Evolutionary conservation across 1,140 invertebrate genomes (phyloP).

Genomic region (Drosophila fuyamai): DNA sequence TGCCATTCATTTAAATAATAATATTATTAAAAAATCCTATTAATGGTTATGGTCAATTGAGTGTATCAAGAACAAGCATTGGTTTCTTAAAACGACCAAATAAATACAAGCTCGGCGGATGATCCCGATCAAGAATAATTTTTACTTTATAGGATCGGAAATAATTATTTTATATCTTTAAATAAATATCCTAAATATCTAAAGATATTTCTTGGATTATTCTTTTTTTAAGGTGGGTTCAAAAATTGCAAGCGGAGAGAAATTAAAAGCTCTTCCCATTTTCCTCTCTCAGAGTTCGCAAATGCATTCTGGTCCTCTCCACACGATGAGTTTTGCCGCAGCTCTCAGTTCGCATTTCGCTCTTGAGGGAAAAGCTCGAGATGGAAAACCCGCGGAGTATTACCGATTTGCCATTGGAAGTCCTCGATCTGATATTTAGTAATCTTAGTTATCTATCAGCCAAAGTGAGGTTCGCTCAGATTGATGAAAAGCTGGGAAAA

Average conservation of each 20-base stretch:
- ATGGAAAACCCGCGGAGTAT: slow-evolving; percentile 10
- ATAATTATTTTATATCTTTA: too few species aligned
- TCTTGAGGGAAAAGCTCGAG: background rate
- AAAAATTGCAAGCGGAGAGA: background rate
- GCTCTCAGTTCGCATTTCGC: slow-evolving; percentile 2
- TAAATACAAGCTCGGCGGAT: too few species aligned
- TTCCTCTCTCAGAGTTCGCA: background rate
- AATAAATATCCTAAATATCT: too few species aligned
- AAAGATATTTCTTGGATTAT: too few species aligned
- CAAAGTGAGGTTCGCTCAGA: background rate
- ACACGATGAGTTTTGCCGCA: background rate
- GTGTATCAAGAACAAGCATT: too few species aligned
- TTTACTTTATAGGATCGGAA: too few species aligned
- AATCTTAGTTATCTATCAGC: background rate
- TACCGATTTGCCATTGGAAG: slow-evolving; percentile 19
- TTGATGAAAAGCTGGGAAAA: background rate
- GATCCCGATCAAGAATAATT: too few species aligned
- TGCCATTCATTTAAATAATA: too few species aligned
- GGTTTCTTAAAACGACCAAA: too few species aligned
- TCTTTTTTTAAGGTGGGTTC: background rate
- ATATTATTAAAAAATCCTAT: too few species aligned
- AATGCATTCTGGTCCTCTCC: background rate
- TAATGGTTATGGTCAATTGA: too few species aligned
- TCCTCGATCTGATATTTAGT: slow-evolving; percentile 24
- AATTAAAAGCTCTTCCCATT: too few species aligned